Evolutionary conservation across 2,797 vertebrate genomes (phyloP).

Genomic region (Pteropus rufus): DNA sequence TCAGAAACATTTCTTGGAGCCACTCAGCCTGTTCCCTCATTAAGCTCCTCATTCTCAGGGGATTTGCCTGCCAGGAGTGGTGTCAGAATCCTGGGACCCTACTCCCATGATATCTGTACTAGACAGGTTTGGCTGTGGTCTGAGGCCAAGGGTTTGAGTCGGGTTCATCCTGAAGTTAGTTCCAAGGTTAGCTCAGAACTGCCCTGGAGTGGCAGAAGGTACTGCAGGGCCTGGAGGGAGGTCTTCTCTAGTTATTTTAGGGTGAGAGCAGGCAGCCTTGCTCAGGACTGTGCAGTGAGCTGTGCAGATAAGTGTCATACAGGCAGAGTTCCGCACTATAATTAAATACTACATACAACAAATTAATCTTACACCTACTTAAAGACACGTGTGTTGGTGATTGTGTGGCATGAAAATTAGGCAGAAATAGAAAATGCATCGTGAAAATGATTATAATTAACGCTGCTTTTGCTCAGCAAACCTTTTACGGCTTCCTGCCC

Average conservation of each 20-base stretch:
- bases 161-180: not conserved
- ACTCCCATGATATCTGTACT: not conserved
- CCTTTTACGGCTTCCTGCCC: not conserved
- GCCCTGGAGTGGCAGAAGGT: not conserved
- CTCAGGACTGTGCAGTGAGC: not conserved
- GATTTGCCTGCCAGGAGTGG: not conserved
- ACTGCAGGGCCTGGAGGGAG: not conserved
- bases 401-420: not conserved
- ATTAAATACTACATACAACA: not conserved
- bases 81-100: not conserved
- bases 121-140: not conserved
- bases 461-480: not conserved
- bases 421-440: not conserved
- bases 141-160: not conserved
- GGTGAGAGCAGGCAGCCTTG: not conserved
- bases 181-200: not conserved
- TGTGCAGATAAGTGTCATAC: fast-evolving
- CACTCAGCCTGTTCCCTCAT: not conserved
- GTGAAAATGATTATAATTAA: not conserved
- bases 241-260: not conserved
- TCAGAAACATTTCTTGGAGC: not conserved
- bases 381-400: fast-evolving
- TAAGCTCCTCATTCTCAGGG: not conserved
- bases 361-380: not conserved
- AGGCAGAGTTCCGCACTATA: not conserved